Evolutionary conservation across 2,888 invertebrate species (phyloP), one percentile per base, ranked within the genome.

Genomic region (Drosophila borealis): DNA sequence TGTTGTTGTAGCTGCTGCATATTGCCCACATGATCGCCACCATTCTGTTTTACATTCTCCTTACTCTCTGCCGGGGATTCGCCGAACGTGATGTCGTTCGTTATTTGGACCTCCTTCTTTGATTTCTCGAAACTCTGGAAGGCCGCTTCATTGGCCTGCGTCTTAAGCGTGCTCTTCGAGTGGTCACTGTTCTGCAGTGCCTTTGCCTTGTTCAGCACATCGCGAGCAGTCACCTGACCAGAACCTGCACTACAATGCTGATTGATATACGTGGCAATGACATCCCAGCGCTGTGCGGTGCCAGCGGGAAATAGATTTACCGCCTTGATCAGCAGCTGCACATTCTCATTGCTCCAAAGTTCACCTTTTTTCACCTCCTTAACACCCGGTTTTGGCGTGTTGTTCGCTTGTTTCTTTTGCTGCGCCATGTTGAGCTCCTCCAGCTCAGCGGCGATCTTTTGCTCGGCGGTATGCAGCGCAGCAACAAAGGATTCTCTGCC

Each of bases 281-380:
- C 98, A 50, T 98, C 98, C 97, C 97, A 97, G 44, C 98, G 94
- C 90, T 98, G 97, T 89, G 96, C 96, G 0, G 99, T 99, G 14
- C 98, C 99, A 6, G 99, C 98, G 0, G 99, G 99, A 92, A 99
- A 99, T 4, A 99, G 93, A 93, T 99, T 99, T 0, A 99, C 98
- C 19, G 98, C 98, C 93, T 99, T 99, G 56, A 99, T 98, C 3
- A 99, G 94, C 48, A 98, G 93, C 90, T 98, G 97, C 19, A 98
- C 94, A 91, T 98, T 97, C 68, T 96, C 96, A 54, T 95, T 95
- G 13, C 94, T 94, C 99, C 99, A 99, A 63, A 92, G 66, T 10
- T 91, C 89, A 6, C 45, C 53, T 49, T 89, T 91, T 37, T 89
- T 90, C 19, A 90, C 86, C 57, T 91, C 91, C 54, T 91, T 90